Evolutionary conservation across 53 echinoderm and acorn worm genomes (phyloP).

Genomic region (Pentamera pediparva): DNA sequence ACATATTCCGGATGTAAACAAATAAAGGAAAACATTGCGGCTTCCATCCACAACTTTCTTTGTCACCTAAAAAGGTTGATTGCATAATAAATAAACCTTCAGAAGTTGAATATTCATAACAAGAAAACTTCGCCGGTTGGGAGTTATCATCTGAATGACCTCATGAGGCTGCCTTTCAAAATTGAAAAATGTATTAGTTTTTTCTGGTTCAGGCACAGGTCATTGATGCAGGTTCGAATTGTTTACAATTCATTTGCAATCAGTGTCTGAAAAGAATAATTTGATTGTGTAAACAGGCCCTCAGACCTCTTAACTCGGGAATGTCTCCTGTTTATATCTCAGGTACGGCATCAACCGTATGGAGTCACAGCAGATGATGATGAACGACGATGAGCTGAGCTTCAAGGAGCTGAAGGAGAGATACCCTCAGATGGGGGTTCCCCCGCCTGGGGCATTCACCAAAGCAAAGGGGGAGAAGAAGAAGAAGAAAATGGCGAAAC

Average conservation of each 20-base stretch:
- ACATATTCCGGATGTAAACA: too few relatives aligned
- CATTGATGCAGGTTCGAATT: too few relatives aligned
- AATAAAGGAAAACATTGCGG: too few relatives aligned
- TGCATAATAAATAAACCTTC: too few relatives aligned
- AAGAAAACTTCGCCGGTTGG: too few relatives aligned
- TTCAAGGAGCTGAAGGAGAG: conserved; percentile 89
- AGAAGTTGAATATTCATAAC: too few relatives aligned
- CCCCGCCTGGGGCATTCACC: conserved; percentile 39
- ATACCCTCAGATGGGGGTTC: conserved; percentile 64
- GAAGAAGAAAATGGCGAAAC: conserved; percentile 29
- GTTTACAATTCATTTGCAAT: not conserved
- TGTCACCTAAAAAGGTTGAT: too few relatives aligned
- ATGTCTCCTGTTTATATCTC: not conserved
- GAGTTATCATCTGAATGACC: too few relatives aligned
- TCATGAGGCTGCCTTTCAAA: too few relatives aligned
- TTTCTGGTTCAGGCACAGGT: too few relatives aligned
- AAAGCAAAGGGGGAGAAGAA: conserved; percentile 27
- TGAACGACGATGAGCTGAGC: conserved; percentile 80
- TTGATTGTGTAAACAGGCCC: not conserved
- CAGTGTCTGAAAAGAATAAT: not conserved
- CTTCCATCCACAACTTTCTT: too few relatives aligned
- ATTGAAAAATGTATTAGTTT: too few relatives aligned
- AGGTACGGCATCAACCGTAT: conserved; percentile 93
- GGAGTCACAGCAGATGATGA: conserved; percentile 92
- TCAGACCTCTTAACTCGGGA: not conserved